Conservation (phyloP, 2,888 invertebrate genomes). For the Protophormia terraenovae region DNA sequence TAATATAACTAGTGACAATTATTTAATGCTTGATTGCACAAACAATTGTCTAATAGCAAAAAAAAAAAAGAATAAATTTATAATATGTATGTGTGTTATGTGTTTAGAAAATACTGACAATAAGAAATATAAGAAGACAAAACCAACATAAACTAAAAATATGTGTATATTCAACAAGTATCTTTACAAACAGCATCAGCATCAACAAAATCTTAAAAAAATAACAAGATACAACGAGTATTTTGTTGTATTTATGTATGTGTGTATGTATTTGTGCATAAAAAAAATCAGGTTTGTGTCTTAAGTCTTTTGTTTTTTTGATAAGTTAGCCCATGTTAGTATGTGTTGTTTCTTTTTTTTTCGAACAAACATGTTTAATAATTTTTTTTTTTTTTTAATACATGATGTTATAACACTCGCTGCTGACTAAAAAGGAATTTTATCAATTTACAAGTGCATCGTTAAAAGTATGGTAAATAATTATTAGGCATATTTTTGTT, state of each 20-base stretch:
- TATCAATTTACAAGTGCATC: constrained; percentile 50
- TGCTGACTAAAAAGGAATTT: constrained; percentile 50
- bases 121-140: background rate
- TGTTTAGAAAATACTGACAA: background rate
- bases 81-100: constrained; percentile 3
- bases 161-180: too few species aligned
- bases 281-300: constrained; percentile 70
- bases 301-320: constrained; percentile 70
- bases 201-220: background rate
- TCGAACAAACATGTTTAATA: constrained; percentile 54
- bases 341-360: background rate
- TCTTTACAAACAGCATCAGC: constrained; percentile 33
- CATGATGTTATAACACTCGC: constrained; percentile 22
- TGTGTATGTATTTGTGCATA: constrained; percentile 42
- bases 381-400: constrained; percentile 24
- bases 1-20: constrained; percentile 26
- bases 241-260: constrained; percentile 19
- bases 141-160: background rate
- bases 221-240: constrained; percentile 46
- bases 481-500: constrained; percentile 8
- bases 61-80: background rate
- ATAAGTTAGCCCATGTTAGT: background rate
- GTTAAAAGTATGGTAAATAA: constrained; percentile 33
- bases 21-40: constrained; percentile 63
- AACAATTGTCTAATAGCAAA: constrained; percentile 28